Base-by-base conservation (phyloP, 2,888 invertebrate species). In the Allygus modestus region DNA sequence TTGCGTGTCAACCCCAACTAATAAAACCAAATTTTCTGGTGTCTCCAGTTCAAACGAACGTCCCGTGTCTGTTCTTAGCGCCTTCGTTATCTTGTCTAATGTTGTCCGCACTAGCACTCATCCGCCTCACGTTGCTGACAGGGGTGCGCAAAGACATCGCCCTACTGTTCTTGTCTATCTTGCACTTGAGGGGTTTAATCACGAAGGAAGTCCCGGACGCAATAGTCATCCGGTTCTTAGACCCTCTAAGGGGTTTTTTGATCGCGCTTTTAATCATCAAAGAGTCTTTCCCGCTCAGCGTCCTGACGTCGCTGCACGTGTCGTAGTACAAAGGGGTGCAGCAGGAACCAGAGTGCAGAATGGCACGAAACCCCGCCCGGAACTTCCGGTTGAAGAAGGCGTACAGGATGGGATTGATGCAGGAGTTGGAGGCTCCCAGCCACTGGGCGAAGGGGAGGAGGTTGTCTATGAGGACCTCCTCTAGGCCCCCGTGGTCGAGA, bases 371-470 rank as follows among this genome's bases (percentile, higher is more conserved):
- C 4, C 92, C 92, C 33, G 90, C 89, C 54, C 92, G 89, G 89
- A 92, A 93, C 88, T 92, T 92, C 84, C 91, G 90, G 89, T 92
- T 92, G 90, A 92, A 92, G 88, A 92, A 92, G 54, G 92, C 92
- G 89, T 93, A 93, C 12, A 93, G 90, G 61, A 93, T 90, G 0
- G 93, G 93, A 88, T 93, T 93, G 88, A 93, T 92, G 88, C 92
- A 92, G 65, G 92, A 92, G 89, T 93, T 93, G 84, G 92, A 91
- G 0, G 92, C 90, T 0, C 92, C 92, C 33, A 93, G 89, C 91
- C 91, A 91, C 88, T 91, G 92, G 12, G 91, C 91, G 26, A 93
- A 88, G 0, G 93, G 92, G 0, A 91, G 88, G 5, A 91, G 87
- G 1, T 90, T 87, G 82, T 88, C 88, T 43, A 90, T 89, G 20